These are phyloP conservation scores for Cyaniris semiargus DNA, from an alignment of 2,888 invertebrate species.

Conservation along the genomic window DNA sequence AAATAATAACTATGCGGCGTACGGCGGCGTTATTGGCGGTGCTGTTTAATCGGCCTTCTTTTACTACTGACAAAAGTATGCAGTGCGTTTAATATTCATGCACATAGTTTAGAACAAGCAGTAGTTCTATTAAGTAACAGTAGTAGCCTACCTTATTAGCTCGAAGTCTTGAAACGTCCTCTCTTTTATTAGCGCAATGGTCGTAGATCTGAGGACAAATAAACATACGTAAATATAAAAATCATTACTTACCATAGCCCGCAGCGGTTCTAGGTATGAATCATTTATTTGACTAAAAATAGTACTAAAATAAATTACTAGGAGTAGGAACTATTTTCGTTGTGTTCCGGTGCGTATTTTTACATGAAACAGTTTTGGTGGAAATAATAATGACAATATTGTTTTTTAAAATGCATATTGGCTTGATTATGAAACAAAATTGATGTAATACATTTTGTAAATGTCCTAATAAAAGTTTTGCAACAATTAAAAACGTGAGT, in stretches of 20 bases:
- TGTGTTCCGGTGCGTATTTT: not conserved
- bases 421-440: not conserved
- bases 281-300: no score
- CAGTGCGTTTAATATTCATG: not conserved
- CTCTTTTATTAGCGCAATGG: no score
- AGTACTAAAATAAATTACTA: no score
- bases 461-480: no score
- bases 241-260: no score
- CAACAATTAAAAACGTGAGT: no score
- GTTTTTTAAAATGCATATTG: not conserved
- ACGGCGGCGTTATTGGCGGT: not conserved
- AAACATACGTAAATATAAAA: no score
- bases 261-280: no score
- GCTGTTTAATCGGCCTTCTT: conserved; percentile 9
- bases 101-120: not conserved
- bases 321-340: not conserved
- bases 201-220: no score
- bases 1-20: conserved; percentile 2
- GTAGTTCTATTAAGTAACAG: not conserved
- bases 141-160: not conserved
- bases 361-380: not conserved
- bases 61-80: conserved; percentile 6
- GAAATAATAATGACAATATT: not conserved
- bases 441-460: not conserved
- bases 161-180: not conserved